Conservation (phyloP, 2,113 vertebrate genomes). For the Stictonetta naevosa region DNA sequence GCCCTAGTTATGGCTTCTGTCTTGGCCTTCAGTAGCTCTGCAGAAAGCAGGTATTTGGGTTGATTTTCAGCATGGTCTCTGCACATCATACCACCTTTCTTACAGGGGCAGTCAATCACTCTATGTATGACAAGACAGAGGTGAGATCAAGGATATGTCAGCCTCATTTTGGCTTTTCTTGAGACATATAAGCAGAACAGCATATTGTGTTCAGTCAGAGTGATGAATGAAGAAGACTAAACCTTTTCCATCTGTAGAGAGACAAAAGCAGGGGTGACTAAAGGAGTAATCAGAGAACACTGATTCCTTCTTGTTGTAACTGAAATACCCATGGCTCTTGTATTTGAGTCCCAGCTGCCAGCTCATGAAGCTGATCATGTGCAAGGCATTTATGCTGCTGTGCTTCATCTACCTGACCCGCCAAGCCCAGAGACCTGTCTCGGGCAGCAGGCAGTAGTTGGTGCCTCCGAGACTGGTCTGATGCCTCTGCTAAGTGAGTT, state of each 20-base stretch:
- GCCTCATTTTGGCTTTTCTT: background rate
- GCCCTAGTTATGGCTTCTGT: background rate
- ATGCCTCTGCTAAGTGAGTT: background rate
- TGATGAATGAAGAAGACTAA: background rate
- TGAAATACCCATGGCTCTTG: background rate
- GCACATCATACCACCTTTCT: fast-evolving
- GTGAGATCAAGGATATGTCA: background rate
- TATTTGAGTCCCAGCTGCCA: background rate
- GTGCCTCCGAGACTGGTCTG: background rate
- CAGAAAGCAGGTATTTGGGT: background rate
- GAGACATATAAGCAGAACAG: background rate
- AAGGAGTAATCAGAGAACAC: background rate
- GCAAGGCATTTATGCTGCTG: background rate
- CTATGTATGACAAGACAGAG: background rate
- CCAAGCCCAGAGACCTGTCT: background rate
- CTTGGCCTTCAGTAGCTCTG: background rate
- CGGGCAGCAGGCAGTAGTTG: background rate
- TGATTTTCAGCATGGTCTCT: background rate
- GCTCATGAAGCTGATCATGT: background rate
- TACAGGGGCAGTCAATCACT: background rate
- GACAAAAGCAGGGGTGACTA: too few species aligned
- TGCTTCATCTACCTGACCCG: background rate
- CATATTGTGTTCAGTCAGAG: background rate
- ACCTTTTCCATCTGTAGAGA: background rate
- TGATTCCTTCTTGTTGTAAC: background rate